Conservation (phyloP, 2,888 invertebrate species). For the Netelia melanura region DNA sequence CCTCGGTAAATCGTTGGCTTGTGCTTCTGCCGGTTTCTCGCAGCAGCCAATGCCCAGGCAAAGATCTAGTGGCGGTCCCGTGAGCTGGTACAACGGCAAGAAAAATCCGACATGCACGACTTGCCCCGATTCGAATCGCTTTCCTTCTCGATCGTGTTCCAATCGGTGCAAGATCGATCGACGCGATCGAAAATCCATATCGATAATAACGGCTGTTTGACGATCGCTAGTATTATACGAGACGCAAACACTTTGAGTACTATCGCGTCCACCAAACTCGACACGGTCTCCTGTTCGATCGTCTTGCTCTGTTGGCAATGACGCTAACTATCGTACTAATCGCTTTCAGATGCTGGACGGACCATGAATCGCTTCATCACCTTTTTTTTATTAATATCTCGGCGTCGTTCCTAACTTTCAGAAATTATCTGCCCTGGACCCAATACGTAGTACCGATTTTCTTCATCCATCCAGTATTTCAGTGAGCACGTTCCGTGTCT, state of each 20-base stretch:
- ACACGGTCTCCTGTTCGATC: constrained; percentile 15
- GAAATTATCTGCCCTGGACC: constrained; percentile 5
- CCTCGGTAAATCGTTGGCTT: constrained; percentile 32
- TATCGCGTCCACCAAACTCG: constrained; percentile 1
- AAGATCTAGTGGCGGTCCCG: not conserved
- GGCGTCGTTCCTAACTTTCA: constrained; percentile 33
- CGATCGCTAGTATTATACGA: not conserved
- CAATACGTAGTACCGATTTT: constrained; percentile 20
- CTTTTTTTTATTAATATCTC: not conserved
- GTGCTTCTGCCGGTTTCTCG: constrained; percentile 11
- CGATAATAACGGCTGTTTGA: not conserved
- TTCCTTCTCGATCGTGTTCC: constrained; percentile 21
- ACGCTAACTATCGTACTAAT: constrained; percentile 8
- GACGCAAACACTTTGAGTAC: not conserved
- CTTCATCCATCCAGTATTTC: not conserved
- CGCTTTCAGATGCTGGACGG: not conserved
- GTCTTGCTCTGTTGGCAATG: not conserved
- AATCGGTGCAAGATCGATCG: not conserved
- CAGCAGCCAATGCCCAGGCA: not conserved
- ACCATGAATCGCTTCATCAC: not conserved
- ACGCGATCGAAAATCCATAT: constrained; percentile 7
- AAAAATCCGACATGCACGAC: constrained; percentile 62
- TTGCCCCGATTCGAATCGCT: constrained; percentile 59
- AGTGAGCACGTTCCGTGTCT: not conserved
- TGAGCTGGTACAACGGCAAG: not conserved